Base-by-base conservation (phyloP, 2,797 vertebrate genomes). In the Hydrocynus forskahlii region DNA sequence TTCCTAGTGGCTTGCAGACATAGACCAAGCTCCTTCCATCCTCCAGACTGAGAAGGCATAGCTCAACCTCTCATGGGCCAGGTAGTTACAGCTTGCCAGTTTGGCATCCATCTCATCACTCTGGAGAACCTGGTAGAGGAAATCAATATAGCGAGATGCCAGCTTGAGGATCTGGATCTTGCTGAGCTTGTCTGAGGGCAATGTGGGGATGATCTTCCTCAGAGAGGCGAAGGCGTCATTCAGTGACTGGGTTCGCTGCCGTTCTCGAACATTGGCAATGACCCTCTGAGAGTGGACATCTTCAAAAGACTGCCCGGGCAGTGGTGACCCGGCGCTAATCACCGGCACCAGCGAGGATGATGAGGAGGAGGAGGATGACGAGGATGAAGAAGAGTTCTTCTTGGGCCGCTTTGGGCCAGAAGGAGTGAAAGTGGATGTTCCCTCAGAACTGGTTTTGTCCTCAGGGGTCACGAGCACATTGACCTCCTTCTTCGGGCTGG, bases 41-140 rank as follows among this genome's bases (percentile, higher is more conserved):
- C 97, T 96, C 97, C 97, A 97, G 12, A 97, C 96, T 0, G 97
- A 97, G 90, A 98, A 98, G 83, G 97, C 97, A 0, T 97, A 98
- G 92, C 96, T 97, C 81, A 98, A 95, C 84, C 96, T 91, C 89
- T 97, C 96, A 0, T 97, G 96, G 79, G 96, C 96, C 91, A 97
- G 92, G 91, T 96, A 97, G 90, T 95, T 96, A 85, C 96, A 97
- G 85, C 95, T 96, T 74, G 95, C 89, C 77, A 95, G 88, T 89
- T 96, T 97, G 77, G 92, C 89, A 83, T 97, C 96, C 92, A 95
- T 94, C 91, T 96, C 93, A 19, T 97, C 96, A 2, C 94, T 97
- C 91, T 97, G 95, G 86, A 97, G 94, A 59, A 97, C 96, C 91
- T 96, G 96, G 91, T 95, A 97, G 57, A 97, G 90, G 90, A 97